Evolutionary conservation across 2,888 invertebrate genomes (phyloP).

Genomic region (Sceliomorpha sp.): DNA sequence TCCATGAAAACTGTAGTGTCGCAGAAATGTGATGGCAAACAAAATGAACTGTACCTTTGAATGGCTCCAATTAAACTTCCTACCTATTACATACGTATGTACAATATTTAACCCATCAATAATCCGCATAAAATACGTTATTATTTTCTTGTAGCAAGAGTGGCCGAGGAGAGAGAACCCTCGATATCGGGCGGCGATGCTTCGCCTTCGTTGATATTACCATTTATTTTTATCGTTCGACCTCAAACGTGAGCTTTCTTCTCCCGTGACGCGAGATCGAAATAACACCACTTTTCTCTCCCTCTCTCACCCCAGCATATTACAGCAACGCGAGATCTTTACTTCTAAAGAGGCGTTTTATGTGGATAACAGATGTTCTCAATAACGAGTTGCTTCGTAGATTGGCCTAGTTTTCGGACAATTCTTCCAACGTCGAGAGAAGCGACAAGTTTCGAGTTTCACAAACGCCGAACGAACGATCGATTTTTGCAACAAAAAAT

Average conservation of each 20-base stretch:
- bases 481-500: too few relatives aligned
- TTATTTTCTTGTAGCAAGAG: constrained; percentile 1
- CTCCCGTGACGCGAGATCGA: constrained; percentile 45
- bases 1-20: too few relatives aligned
- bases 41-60: too few relatives aligned
- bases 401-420: constrained; percentile 49
- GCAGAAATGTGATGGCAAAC: too few relatives aligned
- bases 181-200: constrained; percentile 28
- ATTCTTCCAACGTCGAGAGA: constrained; percentile 33
- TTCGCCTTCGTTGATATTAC: constrained; percentile 73
- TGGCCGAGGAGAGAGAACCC: constrained; percentile 2
- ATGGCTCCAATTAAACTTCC: too few relatives aligned
- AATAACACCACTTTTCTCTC: constrained; percentile 34
- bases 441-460: constrained; percentile 17
- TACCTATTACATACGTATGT: too few relatives aligned
- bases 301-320: constrained; percentile 59
- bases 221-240: constrained; percentile 77
- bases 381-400: constrained; percentile 43
- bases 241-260: constrained; percentile 71
- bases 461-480: too few relatives aligned
- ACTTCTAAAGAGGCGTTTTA: constrained; percentile 44
- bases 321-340: constrained; percentile 55
- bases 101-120: too few relatives aligned
- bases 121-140: too few relatives aligned
- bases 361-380: constrained; percentile 46